Base-by-base conservation (phyloP, 2,113 vertebrate genomes). In the Manacus vitellinus region DNA sequence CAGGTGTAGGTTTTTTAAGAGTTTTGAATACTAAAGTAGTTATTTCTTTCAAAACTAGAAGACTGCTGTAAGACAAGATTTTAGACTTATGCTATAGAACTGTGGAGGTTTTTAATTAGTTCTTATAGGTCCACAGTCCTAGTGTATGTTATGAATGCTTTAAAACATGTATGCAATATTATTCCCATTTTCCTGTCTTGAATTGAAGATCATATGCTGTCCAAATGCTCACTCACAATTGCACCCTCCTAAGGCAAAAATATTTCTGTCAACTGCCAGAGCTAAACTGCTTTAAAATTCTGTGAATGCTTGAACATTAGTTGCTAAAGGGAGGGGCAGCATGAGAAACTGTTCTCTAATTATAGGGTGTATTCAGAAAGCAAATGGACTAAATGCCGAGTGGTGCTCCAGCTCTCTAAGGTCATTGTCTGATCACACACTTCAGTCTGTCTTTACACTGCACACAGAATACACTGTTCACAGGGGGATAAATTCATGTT, bases 291-390 rank as follows among this genome's bases (percentile, higher is more conserved):
- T 97, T 97, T 91, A 88, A 94, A 97, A 95, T 94, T 72, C 81
- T 95, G 91, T 97, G 94, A 95, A 94, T 96, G 86, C 73, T 91
- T 90, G 92, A 95, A 82, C 0, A 1, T 91, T 94, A 93, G 93
- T 96, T 97, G 59, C 58, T 96, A 61, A 88, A 97, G 97, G 97
- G 97, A 96, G 93, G 95, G 97, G 88, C 95, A 92, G 85, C 85
- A 88, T 94, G 92, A 96, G 88, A 96, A 97, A 95, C 80, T 93
- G 59, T 90, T 95, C 94, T 94, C 56, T 98, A 96, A 97, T 98
- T 97, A 94, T 58, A 97, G 96, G 95, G 91, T 97, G 94, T 95
- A 97, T 95, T 97, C 96, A 94, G 85, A 78, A 95, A 63, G 68
- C 77, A 95, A 94, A 95, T 88, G 81, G 76, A 54, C 12, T 67